Percentiles rank a stretch among this genome's conserved stretches.
Evolutionary conservation across 2,888 invertebrate genomes (phyloP).

Genomic region (Oscheius onirici): DNA sequence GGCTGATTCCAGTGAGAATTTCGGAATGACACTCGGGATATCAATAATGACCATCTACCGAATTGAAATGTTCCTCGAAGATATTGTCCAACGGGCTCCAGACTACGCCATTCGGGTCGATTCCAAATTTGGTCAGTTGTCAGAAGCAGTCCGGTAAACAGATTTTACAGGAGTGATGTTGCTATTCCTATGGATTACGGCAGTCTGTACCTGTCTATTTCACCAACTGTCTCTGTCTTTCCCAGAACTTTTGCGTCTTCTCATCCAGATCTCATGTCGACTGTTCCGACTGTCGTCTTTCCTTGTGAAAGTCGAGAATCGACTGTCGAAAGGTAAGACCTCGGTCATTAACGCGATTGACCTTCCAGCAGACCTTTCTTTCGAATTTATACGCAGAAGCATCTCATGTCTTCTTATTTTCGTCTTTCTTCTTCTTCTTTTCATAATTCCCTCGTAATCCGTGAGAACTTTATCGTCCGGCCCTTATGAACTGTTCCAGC

Average conservation of each 20-base stretch:
- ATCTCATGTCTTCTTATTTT: background rate
- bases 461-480: background rate
- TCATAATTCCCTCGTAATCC: no score
- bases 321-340: slow-evolving; percentile 4
- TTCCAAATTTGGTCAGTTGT: background rate
- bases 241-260: background rate
- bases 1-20: background rate
- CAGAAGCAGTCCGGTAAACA: no score
- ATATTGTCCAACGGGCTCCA: background rate
- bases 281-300: background rate
- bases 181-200: background rate
- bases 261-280: background rate
- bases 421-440: background rate
- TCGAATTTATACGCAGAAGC: slow-evolving; percentile 3
- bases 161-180: background rate
- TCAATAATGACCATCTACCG: background rate
- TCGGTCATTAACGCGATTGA: background rate
- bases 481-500: no score
- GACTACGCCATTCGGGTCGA: no score
- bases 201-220: background rate
- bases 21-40: background rate
- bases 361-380: slow-evolving; percentile 12
- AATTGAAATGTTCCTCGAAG: background rate
- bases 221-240: background rate
- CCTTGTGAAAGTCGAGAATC: slow-evolving; percentile 14